These are phyloP conservation scores for Leptopterna dolabrata DNA, from an alignment of 2,888 invertebrate genomes.

Conservation along the genomic window DNA sequence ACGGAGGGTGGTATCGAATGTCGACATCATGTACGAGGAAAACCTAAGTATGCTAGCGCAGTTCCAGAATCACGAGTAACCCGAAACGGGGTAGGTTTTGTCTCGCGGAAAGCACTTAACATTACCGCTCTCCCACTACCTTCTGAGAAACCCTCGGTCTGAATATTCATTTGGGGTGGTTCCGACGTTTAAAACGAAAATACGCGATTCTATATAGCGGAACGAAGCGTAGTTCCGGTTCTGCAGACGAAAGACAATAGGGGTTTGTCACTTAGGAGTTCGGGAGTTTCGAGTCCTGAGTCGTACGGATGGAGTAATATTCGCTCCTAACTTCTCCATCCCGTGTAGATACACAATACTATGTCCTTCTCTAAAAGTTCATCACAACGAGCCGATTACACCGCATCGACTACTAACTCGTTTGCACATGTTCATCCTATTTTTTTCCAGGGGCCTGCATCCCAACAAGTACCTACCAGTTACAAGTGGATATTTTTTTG, in stretches of 20 bases:
- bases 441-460: no score
- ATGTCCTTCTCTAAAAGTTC: no score
- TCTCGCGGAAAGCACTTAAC: slow-evolving; percentile 10
- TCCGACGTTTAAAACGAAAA: background rate
- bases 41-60: background rate
- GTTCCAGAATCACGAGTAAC: slow-evolving; percentile 36
- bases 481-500: no score
- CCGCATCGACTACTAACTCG: no score
- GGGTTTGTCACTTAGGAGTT: background rate
- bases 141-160: background rate
- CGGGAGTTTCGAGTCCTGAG: no score
- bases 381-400: no score
- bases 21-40: background rate
- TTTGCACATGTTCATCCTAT: no score
- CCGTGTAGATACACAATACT: no score
- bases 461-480: no score
- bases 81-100: slow-evolving; percentile 24
- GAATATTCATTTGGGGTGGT: background rate
- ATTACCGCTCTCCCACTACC: background rate
- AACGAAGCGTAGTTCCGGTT: background rate
- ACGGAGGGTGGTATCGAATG: background rate
- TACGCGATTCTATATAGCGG: background rate
- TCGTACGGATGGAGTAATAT: no score
- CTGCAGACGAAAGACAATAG: background rate
- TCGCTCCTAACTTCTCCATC: no score